Base-by-base conservation (phyloP, 2,888 invertebrate genomes). In the Drosophila koepferae region DNA sequence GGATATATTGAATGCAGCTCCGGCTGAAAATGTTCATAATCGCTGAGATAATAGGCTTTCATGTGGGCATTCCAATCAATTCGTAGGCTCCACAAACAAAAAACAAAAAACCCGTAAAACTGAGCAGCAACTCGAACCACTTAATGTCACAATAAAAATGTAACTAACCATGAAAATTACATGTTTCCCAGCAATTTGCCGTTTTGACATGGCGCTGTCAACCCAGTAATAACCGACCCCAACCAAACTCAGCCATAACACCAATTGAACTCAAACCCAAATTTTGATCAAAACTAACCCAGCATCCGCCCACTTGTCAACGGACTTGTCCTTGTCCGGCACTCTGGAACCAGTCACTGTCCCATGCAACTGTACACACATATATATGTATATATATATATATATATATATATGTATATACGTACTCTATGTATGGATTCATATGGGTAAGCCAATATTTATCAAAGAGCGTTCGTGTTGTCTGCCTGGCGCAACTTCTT, bases 91-190 rank as follows among this genome's bases (percentile, higher is more conserved):
- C 12, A 18, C 18, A 48, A 20, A 8, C 20, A 36, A 36, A 4
- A 20, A 54, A 28, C 23, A 12, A n/a, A n/a, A 68, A 56, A 72
- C 80, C 80, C 64, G 23, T 66, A 55, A 79, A 86, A 70, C 54
- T 54, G 68, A 62, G 72, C 63, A 74, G 60, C 66, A 68, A 73
- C 83, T 75, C 73, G 59, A 72, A 87, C 81, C 90, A 89, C 90
- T 90, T 89, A 89, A 90, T 85, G 88, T 77, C 90, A 85, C 89
- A 88, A 89, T 90, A 89, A 87, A 90, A 89, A 89, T 84, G 90
- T 89, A 89, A 89, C 90, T 90, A 90, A 90, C 89, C 89, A 89
- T 89, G 91, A 89, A 89, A 89, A 90, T 90, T 72, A 90, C 91
- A 89, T 86, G 86, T 81, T 89, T 81, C 80, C 76, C 78, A 90